Evolutionary conservation across 2,113 vertebrate genomes (phyloP).

Genomic region (Ginglymostoma cirratum): DNA sequence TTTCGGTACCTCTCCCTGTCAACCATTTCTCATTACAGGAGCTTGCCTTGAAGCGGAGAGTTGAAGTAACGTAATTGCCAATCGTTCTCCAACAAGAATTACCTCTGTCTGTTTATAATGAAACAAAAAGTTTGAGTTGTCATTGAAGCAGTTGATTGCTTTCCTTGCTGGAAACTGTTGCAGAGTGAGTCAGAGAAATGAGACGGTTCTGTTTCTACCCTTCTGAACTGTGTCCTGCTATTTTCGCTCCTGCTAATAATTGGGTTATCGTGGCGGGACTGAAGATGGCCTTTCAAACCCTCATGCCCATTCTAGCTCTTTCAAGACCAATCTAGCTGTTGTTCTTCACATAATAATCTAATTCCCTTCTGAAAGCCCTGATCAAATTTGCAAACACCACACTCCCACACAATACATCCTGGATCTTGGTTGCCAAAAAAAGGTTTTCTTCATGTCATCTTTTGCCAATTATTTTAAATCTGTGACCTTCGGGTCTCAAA

Average conservation of each 20-base stretch:
- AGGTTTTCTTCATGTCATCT: background rate
- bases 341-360: background rate
- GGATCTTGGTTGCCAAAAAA: background rate
- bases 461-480: too few species aligned
- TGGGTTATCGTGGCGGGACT: background rate
- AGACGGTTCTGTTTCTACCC: background rate
- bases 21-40: background rate
- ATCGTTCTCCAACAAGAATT: background rate
- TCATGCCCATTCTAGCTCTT: background rate
- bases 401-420: background rate
- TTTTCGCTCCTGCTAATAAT: background rate
- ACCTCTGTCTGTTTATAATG: background rate
- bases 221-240: background rate
- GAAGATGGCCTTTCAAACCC: background rate
- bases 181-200: background rate
- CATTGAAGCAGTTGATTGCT: background rate
- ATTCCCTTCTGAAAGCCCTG: background rate
- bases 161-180: background rate
- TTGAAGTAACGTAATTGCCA: slow-evolving; percentile 3
- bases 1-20: background rate
- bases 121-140: slow-evolving; percentile 7
- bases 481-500: too few species aligned
- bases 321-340: background rate
- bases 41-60: background rate
- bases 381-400: background rate